Conservation (phyloP, 2,888 invertebrate species). For the Sinohyriopsis cumingii region DNA sequence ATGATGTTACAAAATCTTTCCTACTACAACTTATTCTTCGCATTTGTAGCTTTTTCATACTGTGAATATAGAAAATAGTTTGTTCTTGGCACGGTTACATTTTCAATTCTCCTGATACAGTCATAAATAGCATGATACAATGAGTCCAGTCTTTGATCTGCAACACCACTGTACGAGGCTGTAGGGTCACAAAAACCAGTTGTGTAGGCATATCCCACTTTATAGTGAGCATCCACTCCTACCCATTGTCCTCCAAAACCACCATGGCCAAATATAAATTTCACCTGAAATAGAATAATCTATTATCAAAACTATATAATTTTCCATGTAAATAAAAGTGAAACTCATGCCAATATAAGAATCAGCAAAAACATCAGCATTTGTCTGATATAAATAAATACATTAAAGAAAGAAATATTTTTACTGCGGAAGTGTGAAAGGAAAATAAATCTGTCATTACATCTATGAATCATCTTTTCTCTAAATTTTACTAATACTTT, state of each 20-base stretch:
- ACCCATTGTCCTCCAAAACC: slow-evolving; percentile 72
- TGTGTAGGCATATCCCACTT: slow-evolving; percentile 70
- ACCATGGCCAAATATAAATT: slow-evolving; percentile 67
- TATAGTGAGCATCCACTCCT: slow-evolving; percentile 66
- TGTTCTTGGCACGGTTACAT: slow-evolving; percentile 30
- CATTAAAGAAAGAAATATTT: background rate
- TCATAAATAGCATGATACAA: slow-evolving; percentile 49
- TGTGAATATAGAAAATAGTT: slow-evolving; percentile 36
- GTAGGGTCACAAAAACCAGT: slow-evolving; percentile 63
- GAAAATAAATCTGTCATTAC: background rate
- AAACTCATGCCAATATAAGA: too few relatives aligned
- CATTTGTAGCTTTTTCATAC: slow-evolving; percentile 28
- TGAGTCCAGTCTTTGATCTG: slow-evolving; percentile 43
- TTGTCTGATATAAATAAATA: background rate
- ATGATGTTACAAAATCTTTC: too few relatives aligned
- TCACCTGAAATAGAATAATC: slow-evolving; percentile 42
- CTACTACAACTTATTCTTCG: slow-evolving; percentile 1
- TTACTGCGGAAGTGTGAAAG: background rate
- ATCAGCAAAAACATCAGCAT: too few relatives aligned
- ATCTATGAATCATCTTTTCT: background rate
- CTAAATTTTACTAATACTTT: too few relatives aligned
- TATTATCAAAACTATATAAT: background rate
- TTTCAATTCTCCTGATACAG: slow-evolving; percentile 49
- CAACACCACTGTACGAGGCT: slow-evolving; percentile 32
- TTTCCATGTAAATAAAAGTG: background rate